Evolutionary conservation across 2,113 vertebrate genomes (phyloP).

Genomic region (Indicator maculatus): DNA sequence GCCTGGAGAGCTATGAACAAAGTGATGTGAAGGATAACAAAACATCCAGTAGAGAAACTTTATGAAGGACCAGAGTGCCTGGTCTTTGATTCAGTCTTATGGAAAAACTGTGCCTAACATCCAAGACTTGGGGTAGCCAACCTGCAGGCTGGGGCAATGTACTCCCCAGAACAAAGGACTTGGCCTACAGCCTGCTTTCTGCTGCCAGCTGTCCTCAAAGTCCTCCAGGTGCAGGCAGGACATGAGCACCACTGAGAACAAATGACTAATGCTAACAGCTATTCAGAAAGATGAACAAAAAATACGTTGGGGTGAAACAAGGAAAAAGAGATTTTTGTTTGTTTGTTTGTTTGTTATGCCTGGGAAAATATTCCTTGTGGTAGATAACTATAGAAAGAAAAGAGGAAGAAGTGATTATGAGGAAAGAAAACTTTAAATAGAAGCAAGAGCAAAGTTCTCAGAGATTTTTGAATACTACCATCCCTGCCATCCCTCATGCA

Average conservation of each 20-base stretch:
- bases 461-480: background rate
- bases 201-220: slow-evolving; percentile 3
- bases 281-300: slow-evolving; percentile 1
- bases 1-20: slow-evolving; percentile 33
- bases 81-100: background rate
- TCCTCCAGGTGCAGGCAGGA: background rate
- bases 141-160: background rate
- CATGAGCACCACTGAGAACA: background rate
- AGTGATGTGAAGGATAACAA: slow-evolving; percentile 12
- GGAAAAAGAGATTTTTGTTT: background rate
- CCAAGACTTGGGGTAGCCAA: background rate
- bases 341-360: too few relatives aligned
- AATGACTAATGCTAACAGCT: slow-evolving; percentile 13
- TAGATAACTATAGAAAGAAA: background rate
- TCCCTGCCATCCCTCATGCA: background rate
- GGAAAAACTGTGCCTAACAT: background rate
- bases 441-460: background rate
- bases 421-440: background rate
- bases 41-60: background rate
- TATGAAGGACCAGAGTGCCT: background rate
- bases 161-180: background rate
- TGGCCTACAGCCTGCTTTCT: background rate
- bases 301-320: background rate
- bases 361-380: background rate
- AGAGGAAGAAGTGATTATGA: background rate